Percentiles rank a stretch among this genome's conserved stretches.
Evolutionary conservation across 2,888 invertebrate genomes (phyloP).

Genomic region (Nephrotoma guestfalica): DNA sequence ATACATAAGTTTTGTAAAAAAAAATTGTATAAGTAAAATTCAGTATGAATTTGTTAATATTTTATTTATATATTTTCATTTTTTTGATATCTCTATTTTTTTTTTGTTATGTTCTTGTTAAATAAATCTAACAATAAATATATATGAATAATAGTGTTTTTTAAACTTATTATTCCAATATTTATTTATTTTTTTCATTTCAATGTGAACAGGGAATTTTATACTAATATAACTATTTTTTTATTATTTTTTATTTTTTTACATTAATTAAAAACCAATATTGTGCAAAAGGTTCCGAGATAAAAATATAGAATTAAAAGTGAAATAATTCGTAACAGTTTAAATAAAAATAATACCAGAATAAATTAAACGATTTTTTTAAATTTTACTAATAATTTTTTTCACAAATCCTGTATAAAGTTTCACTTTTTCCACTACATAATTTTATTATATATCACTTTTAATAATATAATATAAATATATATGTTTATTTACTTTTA

Average conservation of each 20-base stretch:
- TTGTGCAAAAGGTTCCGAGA: background rate
- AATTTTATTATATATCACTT: constrained; percentile 1
- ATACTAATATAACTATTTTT: background rate
- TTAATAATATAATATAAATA: background rate
- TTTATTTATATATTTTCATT: background rate
- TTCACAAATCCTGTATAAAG: constrained; percentile 3
- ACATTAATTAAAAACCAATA: background rate
- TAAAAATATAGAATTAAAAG: background rate
- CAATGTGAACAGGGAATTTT: background rate
- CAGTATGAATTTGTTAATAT: constrained; percentile 2
- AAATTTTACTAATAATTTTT: background rate
- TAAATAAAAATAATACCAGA: background rate
- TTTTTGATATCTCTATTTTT: background rate
- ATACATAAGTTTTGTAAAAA: constrained; percentile 3
- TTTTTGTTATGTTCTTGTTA: background rate
- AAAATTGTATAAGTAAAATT: constrained; percentile 2
- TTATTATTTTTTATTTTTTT: background rate
- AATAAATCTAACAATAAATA: background rate
- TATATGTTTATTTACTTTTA: background rate
- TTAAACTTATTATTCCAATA: background rate
- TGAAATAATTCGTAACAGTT: background rate
- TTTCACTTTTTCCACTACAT: background rate
- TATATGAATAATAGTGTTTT: background rate
- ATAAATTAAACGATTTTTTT: background rate
- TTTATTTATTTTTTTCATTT: background rate